Percentiles rank a stretch among this genome's conserved stretches.
phyloP scores from a whole-genome alignment of 1,140 invertebrate species.

The Drosophila murphyi region DNA sequence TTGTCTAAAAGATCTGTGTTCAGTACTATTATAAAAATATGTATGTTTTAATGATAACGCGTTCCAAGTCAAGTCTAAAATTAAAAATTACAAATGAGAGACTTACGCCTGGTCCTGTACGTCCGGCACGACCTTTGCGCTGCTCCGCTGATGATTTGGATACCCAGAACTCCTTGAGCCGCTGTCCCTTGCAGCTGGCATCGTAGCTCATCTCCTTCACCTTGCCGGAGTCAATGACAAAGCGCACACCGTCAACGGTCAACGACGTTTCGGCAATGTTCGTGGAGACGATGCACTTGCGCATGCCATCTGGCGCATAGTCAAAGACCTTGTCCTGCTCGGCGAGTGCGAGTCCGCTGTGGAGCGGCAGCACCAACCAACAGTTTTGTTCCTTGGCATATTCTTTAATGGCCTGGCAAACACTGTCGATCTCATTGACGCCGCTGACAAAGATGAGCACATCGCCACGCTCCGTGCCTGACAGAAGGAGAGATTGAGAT shows the following conservation, averaged over 20 bases:
- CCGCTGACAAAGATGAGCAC: conserved; percentile 98
- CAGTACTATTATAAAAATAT: too few relatives aligned
- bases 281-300: conserved; percentile 99
- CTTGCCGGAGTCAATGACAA: conserved; percentile 98
- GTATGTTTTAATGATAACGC: too few relatives aligned
- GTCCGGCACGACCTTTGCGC: conserved; percentile 96
- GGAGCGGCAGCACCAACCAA: conserved; percentile 98
- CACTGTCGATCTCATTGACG: conserved; percentile 95
- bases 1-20: too few relatives aligned
- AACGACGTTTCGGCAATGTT: conserved; percentile 99
- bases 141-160: conserved; percentile 99
- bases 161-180: conserved; percentile 97
- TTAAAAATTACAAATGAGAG: too few relatives aligned
- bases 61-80: too few relatives aligned
- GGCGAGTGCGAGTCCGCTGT: conserved; percentile 95
- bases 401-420: conserved; percentile 94
- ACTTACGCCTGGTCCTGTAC: conserved; percentile 87
- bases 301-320: conserved; percentile 95
- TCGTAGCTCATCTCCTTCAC: conserved; percentile 99
- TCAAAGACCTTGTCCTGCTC: conserved; percentile 99
- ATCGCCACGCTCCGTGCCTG: conserved; percentile 95
- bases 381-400: conserved; percentile 92
- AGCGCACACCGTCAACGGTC: conserved; percentile 99
- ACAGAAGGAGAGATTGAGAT: background rate
- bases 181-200: conserved; percentile 93